Evolutionary conservation across 2,113 vertebrate species (phyloP), one percentile per base, ranked within the genome.

Genomic region (Sakesphorus luctuosus): DNA sequence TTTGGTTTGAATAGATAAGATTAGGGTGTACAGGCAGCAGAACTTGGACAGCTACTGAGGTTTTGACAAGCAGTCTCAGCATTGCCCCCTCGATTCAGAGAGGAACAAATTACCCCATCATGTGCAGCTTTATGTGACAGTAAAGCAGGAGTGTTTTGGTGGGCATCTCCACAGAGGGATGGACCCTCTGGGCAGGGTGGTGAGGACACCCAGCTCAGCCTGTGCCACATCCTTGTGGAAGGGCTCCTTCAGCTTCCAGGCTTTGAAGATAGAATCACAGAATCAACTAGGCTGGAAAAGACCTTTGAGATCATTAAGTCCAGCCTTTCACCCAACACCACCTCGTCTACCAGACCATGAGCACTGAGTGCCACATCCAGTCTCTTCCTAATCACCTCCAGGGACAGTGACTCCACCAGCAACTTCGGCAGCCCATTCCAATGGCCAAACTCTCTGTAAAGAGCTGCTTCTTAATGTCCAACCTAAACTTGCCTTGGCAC

Each of bases 181-280:
- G 38, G 61, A n/a, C 6, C 23, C 23, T 33, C 15, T 0, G 61
- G 52, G 26, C 28, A 3, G 8, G 25, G 0, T 15, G 11, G 9
- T 7, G n/a, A 36, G 68, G 26, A 10, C 18, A 40, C 13, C 14
- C 12, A 5, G 24, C 8, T 10, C 67, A 20, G 80, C 3, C 62
- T 2, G 6, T 0, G 14, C 72, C 23, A 0, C 1, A 8, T 2
- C 7, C 52, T 6, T 0, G 7, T 0, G 18, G 25, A 26, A 23
- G 28, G 28, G 47, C 38, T 55, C 38, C 18, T 5, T 2, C 52
- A n/a, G 56, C 38, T n/a, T 15, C 52, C 5, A 3, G 3, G 3
- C 4, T 2, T n/a, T 8, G 18, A 38, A n/a, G 18, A 19, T 1
- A 43, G 0, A 38, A 23, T 29, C 50, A 50, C 25, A 52, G 50